phyloP scores from a whole-genome alignment of 2,888 invertebrate species.

The Molorchus minor region DNA sequence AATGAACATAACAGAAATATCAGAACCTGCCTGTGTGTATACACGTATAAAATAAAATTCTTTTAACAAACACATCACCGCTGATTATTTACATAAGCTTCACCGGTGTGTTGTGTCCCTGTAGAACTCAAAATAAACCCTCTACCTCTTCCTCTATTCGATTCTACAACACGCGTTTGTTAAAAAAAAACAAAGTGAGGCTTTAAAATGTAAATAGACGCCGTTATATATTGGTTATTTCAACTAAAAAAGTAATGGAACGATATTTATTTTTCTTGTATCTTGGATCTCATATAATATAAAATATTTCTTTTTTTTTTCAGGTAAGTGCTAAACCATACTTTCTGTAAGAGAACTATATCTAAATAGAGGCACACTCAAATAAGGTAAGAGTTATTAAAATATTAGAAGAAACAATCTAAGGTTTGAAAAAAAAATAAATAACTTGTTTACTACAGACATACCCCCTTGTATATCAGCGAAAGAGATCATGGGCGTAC shows the following conservation, averaged over 20 bases:
- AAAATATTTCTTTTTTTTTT: conserved; percentile 6
- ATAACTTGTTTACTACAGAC: too few relatives aligned
- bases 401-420: too few relatives aligned
- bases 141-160: conserved; percentile 8
- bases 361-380: too few relatives aligned
- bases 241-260: neutral
- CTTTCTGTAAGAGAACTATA: too few relatives aligned
- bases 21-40: neutral
- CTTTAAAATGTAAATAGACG: conserved; percentile 15
- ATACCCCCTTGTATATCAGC: too few relatives aligned
- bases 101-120: conserved; percentile 2
- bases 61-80: conserved; percentile 1
- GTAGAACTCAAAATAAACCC: conserved; percentile 11
- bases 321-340: conserved; percentile 16
- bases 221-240: neutral
- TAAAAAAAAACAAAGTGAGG: conserved; percentile 2
- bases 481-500: too few relatives aligned
- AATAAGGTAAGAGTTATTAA: too few relatives aligned
- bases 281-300: too few relatives aligned
- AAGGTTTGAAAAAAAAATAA: too few relatives aligned
- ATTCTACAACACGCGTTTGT: conserved; percentile 7
- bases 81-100: conserved; percentile 9
- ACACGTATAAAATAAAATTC: neutral
- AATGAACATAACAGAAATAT: neutral
- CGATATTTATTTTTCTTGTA: too few relatives aligned